Evolutionary conservation across 2,888 invertebrate species (phyloP).

Genomic region (Aspidiotus destructor): DNA sequence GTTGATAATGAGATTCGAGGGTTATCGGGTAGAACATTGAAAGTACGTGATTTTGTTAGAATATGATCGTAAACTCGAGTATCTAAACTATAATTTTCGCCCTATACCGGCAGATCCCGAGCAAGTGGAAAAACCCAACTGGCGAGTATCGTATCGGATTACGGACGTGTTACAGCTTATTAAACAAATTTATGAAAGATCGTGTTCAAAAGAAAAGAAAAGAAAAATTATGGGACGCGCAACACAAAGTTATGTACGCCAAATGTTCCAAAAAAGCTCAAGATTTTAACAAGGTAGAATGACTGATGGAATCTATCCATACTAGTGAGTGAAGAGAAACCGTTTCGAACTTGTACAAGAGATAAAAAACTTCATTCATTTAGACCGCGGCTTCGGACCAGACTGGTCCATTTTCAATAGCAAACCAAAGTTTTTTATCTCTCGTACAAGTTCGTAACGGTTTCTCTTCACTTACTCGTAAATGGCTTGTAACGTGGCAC

Average conservation of each 20-base stretch:
- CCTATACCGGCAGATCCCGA: slow-evolving; percentile 55
- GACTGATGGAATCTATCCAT: no score
- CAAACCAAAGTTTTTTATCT: no score
- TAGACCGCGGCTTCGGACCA: no score
- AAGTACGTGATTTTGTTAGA: slow-evolving; percentile 49
- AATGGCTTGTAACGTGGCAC: no score
- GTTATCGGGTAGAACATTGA: slow-evolving; percentile 75
- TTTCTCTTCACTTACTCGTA: no score
- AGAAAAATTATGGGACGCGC: slow-evolving; percentile 73
- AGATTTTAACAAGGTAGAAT: slow-evolving; percentile 31
- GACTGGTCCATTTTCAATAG: not conserved
- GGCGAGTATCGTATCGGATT: slow-evolving; percentile 80
- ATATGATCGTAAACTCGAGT: not conserved
- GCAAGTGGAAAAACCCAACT: slow-evolving; percentile 69
- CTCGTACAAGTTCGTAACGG: no score
- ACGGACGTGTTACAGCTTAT: slow-evolving; percentile 74
- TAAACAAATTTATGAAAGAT: slow-evolving; percentile 60
- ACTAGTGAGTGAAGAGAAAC: no score
- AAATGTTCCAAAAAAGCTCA: slow-evolving; percentile 6
- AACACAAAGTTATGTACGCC: slow-evolving; percentile 56
- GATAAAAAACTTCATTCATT: no score
- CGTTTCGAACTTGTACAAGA: no score
- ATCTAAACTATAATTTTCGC: not conserved
- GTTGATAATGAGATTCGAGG: slow-evolving; percentile 69
- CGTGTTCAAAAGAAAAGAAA: slow-evolving; percentile 69